phyloP scores from a whole-genome alignment of 2,797 vertebrate species.

The Tiaroga cobitis region DNA sequence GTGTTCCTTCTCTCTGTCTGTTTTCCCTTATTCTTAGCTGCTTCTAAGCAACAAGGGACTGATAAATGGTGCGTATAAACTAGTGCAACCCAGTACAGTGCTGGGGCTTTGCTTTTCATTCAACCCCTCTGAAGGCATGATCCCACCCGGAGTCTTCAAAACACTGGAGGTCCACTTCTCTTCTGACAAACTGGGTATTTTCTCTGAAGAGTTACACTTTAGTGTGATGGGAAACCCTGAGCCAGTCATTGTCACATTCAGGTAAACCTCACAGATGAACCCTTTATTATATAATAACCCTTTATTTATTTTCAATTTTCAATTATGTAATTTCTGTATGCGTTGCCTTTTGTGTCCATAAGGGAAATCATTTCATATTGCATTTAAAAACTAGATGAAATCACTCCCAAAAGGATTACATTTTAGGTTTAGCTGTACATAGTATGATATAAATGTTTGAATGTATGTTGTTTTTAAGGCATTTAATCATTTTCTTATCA shows the following conservation, averaged over 20 bases:
- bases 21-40: constrained; percentile 69
- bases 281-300: constrained; percentile 4
- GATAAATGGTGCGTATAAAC: constrained; percentile 80
- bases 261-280: constrained; percentile 63
- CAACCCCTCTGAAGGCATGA: constrained; percentile 77
- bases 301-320: not conserved
- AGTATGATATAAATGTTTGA: not conserved
- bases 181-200: constrained; percentile 76
- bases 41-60: constrained; percentile 82
- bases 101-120: constrained; percentile 82
- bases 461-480: not conserved
- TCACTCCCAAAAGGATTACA: not conserved
- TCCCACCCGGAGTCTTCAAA: constrained; percentile 74
- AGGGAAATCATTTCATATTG: not conserved
- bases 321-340: not conserved
- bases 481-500: not conserved
- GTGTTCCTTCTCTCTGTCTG: constrained; percentile 3
- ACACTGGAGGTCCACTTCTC: constrained; percentile 79
- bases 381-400: not conserved
- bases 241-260: constrained; percentile 73
- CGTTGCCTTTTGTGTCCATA: not conserved
- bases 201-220: constrained; percentile 82
- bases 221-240: constrained; percentile 74
- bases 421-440: not conserved
- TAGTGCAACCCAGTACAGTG: constrained; percentile 68